These are phyloP conservation scores for Andrena dorsata DNA, from an alignment of 2,888 invertebrate species.

Conservation along the genomic window DNA sequence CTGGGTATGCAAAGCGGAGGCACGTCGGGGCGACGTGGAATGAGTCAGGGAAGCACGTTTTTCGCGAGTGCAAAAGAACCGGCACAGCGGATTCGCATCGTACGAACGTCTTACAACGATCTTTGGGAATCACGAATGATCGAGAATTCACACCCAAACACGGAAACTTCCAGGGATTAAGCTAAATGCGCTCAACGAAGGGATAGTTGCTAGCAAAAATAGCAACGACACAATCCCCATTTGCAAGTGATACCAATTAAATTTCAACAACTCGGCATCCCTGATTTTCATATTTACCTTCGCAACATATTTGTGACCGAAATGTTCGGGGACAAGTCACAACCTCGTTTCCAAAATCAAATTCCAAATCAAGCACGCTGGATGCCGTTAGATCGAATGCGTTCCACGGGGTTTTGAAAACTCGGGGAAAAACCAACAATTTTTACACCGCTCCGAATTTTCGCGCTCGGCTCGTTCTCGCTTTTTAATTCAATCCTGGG, in stretches of 20 bases:
- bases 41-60: conserved; percentile 20
- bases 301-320: background rate
- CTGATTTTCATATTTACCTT: background rate
- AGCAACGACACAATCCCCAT: background rate
- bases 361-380: conserved; percentile 1
- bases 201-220: background rate
- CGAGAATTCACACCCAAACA: background rate
- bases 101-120: background rate
- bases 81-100: conserved; percentile 3
- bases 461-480: background rate
- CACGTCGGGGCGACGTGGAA: conserved; percentile 9
- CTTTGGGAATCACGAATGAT: conserved; percentile 1
- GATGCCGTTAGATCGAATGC: background rate
- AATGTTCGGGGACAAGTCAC: background rate
- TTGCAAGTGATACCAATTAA: background rate
- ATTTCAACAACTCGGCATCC: background rate
- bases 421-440: background rate
- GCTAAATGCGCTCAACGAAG: background rate
- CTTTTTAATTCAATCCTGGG: conserved; percentile 23
- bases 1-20: conserved; percentile 37
- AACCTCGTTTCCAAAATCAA: conserved; percentile 3
- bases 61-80: conserved; percentile 41
- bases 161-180: background rate
- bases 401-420: conserved; percentile 23
- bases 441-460: background rate